Evolutionary conservation across 2,797 vertebrate species (phyloP).

Genomic region (Diplodus puntazzo): DNA sequence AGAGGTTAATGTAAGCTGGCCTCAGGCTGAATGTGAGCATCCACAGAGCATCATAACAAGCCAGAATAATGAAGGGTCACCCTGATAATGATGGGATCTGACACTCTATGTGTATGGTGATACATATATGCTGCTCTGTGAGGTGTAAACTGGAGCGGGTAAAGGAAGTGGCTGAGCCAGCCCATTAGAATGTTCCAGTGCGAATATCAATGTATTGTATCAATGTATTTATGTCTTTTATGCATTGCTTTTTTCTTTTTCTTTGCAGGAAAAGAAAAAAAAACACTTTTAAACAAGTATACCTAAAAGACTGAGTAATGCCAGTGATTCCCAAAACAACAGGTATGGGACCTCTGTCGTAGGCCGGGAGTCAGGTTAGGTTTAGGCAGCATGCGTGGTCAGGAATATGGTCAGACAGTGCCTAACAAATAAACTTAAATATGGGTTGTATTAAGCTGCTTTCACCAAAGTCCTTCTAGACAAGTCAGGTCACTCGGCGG

Average conservation of each 20-base stretch:
- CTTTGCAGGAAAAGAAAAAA: background rate
- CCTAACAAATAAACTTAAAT: no score
- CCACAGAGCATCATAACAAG: slow-evolving; percentile 49
- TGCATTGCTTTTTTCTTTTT: background rate
- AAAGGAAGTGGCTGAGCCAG: background rate
- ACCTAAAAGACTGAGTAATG: no score
- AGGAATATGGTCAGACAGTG: no score
- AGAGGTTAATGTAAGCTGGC: slow-evolving; percentile 58
- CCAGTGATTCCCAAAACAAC: no score
- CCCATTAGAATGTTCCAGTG: background rate
- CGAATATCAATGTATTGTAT: background rate
- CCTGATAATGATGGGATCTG: slow-evolving; percentile 44
- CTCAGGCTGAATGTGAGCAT: slow-evolving; percentile 51
- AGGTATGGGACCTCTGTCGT: no score
- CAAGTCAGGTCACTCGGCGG: no score
- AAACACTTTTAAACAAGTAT: background rate
- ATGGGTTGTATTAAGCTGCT: no score
- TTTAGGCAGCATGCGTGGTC: no score
- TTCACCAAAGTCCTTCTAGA: no score
- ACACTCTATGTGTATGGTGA: slow-evolving; percentile 15
- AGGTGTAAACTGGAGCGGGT: slow-evolving; percentile 32
- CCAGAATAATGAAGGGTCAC: slow-evolving; percentile 42
- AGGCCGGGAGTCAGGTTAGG: no score
- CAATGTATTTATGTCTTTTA: background rate
- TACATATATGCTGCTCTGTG: slow-evolving; percentile 19